Evolutionary conservation across 1,140 invertebrate genomes (phyloP).

Genomic region (Tetramorium parvispinum): DNA sequence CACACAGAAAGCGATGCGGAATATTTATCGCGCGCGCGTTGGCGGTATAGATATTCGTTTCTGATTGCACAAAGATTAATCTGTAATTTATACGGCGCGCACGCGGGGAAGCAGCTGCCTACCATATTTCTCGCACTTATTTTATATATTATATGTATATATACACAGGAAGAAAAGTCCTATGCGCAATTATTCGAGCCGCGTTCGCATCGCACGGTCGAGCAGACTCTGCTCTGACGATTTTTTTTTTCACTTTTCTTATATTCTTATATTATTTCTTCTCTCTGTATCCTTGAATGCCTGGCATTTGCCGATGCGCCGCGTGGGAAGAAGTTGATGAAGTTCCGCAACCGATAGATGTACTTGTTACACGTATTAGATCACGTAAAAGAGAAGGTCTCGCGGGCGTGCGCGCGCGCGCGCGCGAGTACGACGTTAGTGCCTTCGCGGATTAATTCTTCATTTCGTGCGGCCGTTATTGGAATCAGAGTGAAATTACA

Average conservation of each 20-base stretch:
- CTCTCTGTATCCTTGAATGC: slow-evolving; percentile 7
- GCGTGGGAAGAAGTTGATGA: slow-evolving; percentile 16
- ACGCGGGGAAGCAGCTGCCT: background rate
- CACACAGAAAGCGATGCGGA: background rate
- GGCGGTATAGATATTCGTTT: slow-evolving; percentile 46
- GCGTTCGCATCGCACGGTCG: no score
- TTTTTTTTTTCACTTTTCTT: background rate
- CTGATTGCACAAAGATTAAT: slow-evolving; percentile 35
- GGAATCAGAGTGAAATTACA: slow-evolving; percentile 56
- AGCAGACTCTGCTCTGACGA: background rate
- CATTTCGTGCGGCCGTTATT: slow-evolving; percentile 47
- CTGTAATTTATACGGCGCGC: slow-evolving; percentile 12
- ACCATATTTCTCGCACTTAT: slow-evolving; percentile 24
- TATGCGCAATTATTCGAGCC: background rate
- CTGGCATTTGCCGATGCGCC: slow-evolving; percentile 15
- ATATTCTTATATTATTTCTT: no score
- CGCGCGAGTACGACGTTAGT: background rate
- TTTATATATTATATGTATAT: background rate
- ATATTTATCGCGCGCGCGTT: slow-evolving; percentile 42
- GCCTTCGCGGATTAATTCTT: slow-evolving; percentile 51
- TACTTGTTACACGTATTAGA: slow-evolving; percentile 21
- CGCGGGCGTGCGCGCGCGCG: background rate
- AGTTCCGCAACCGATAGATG: background rate
- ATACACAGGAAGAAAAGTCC: background rate
- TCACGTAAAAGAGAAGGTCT: background rate